These are phyloP conservation scores for Drosophila athabasca DNA, from an alignment of 1,140 invertebrate genomes.

Conservation along the genomic window DNA sequence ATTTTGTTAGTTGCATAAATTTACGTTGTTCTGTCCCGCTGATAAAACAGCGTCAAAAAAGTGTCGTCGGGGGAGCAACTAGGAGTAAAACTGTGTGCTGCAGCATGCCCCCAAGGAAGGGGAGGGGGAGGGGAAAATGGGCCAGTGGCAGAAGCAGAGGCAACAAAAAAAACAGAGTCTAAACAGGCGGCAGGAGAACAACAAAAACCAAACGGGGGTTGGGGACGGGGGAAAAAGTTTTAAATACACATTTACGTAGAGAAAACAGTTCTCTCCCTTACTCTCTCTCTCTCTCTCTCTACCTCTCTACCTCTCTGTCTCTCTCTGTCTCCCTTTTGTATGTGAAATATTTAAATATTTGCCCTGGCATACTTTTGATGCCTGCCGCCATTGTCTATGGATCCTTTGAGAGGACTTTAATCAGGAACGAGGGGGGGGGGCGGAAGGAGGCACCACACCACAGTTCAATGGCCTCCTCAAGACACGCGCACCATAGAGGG, in stretches of 20 bases:
- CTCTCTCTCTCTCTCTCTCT: neutral
- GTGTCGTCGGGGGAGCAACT: conserved; percentile 77
- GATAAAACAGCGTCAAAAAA: conserved; percentile 72
- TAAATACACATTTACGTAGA: conserved; percentile 47
- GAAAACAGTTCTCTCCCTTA: conserved; percentile 1
- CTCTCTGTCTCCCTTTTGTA: neutral
- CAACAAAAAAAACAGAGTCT: conserved; percentile 9
- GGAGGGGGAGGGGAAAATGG: conserved; percentile 10
- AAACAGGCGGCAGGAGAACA: conserved; percentile 30
- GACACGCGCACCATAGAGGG: conserved; percentile 8
- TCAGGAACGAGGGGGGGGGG: neutral
- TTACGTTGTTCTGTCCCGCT: conserved; percentile 47
- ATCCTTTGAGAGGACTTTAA: conserved; percentile 6
- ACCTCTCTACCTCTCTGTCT: neutral
- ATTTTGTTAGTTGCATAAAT: conserved; percentile 81
- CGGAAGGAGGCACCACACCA: neutral
- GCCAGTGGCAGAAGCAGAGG: conserved; percentile 18
- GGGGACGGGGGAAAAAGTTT: conserved; percentile 33
- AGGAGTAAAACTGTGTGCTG: conserved; percentile 52
- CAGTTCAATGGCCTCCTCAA: conserved; percentile 63
- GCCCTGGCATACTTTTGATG: conserved; percentile 32
- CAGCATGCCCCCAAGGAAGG: conserved; percentile 16
- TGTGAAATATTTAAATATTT: conserved; percentile 40
- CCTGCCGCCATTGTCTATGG: neutral
- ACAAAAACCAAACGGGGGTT: conserved; percentile 11